phyloP scores from a whole-genome alignment of 2,797 vertebrate genomes.

The Loris lydekkerianus region DNA sequence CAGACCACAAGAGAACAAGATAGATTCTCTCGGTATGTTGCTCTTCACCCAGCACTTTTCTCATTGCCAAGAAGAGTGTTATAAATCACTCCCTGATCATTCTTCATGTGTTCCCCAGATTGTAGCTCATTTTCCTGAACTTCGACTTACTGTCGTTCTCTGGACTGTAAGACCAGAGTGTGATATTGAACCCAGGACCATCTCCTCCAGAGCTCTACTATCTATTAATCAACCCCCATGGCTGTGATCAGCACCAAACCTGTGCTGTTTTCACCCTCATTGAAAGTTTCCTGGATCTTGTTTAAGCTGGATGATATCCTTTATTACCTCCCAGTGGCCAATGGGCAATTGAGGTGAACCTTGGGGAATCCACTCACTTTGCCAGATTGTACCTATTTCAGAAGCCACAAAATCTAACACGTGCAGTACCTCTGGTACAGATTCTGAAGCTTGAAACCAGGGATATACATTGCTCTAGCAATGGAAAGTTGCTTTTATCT shows the following conservation, averaged over 20 bases:
- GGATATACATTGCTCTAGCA: neutral
- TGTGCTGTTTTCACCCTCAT: neutral
- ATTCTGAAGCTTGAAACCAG: neutral
- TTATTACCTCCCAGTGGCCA: neutral
- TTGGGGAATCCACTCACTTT: neutral
- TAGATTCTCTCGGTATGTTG: slow-evolving; percentile 56
- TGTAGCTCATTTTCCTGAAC: slow-evolving; percentile 73
- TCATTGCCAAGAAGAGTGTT: slow-evolving; percentile 70
- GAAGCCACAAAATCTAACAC: neutral
- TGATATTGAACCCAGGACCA: slow-evolving; percentile 70
- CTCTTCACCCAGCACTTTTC: slow-evolving; percentile 73
- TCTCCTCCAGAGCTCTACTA: slow-evolving; percentile 13
- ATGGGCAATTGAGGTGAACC: neutral
- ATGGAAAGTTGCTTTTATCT: neutral
- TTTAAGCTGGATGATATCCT: neutral
- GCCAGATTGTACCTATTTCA: neutral
- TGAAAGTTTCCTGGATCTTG: neutral
- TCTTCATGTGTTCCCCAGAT: slow-evolving; percentile 83
- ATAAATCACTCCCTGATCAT: slow-evolving; percentile 76
- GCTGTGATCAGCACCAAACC: neutral
- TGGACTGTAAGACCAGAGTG: slow-evolving; percentile 45
- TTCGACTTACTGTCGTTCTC: slow-evolving; percentile 35
- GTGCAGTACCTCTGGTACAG: rapidly evolving
- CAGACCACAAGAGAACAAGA: slow-evolving; percentile 56
- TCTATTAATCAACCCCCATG: slow-evolving; percentile 15